Percentiles rank a stretch among this genome's conserved stretches.
These are phyloP conservation scores for Pheucticus melanocephalus DNA, from an alignment of 2,113 vertebrate species.

Conservation along the genomic window DNA sequence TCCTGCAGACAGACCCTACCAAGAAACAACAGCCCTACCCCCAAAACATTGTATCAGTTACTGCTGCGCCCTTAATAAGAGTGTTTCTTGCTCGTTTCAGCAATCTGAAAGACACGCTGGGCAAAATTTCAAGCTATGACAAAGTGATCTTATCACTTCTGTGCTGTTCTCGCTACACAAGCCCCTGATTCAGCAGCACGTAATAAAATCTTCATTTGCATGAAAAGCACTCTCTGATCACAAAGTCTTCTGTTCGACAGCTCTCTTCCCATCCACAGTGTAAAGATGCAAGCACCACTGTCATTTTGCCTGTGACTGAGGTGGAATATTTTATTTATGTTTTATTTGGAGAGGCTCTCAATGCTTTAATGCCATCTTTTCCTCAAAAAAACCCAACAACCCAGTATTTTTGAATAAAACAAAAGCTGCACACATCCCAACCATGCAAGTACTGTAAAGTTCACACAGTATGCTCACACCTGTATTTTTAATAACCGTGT, in stretches of 20 bases:
- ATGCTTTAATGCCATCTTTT: background rate
- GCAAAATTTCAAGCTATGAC: slow-evolving; percentile 52
- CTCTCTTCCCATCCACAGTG: background rate
- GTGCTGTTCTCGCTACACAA: slow-evolving; percentile 50
- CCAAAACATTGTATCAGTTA: background rate
- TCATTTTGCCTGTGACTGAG: slow-evolving; percentile 2
- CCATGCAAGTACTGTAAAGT: background rate
- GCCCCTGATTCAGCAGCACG: slow-evolving; percentile 57
- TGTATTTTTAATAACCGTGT: background rate
- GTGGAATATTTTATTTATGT: slow-evolving; percentile 5
- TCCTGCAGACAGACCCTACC: background rate
- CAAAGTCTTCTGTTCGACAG: slow-evolving; percentile 35
- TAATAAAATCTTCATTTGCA: slow-evolving; percentile 61
- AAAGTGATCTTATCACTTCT: slow-evolving; percentile 60
- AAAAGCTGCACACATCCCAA: background rate
- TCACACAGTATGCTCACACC: background rate
- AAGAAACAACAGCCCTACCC: background rate
- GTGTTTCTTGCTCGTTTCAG: background rate
- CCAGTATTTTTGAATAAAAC: background rate
- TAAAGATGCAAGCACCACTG: background rate
- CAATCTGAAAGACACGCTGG: slow-evolving; percentile 43
- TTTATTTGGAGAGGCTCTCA: slow-evolving; percentile 12
- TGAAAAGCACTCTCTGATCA: slow-evolving; percentile 60
- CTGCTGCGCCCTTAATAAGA: slow-evolving; percentile 2
- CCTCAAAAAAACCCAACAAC: background rate